Base-by-base conservation (phyloP, 2,113 vertebrate species). In the Dryoscopus gambensis region DNA sequence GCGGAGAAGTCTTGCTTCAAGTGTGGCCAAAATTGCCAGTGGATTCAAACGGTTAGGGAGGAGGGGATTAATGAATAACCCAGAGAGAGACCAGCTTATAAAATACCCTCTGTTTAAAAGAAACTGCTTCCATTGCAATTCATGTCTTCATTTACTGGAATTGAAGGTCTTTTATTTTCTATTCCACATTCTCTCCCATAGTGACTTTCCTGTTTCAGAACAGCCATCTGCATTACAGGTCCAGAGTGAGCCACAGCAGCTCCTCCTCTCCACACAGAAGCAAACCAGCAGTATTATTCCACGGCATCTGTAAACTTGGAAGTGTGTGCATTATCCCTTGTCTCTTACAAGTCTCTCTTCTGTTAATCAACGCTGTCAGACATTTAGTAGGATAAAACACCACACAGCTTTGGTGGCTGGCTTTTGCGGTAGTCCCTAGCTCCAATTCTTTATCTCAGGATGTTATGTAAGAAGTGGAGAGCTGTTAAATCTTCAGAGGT, bases 251-350 rank as follows among this genome's bases (percentile, higher is more conserved):
- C 52, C 20, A 18, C 0, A 9, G 74, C 17, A 74, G 35, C 19
- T 76, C 33, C 37, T 50, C 65, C 25, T 23, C 27, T 44, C 92
- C 27, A 17, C 4, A 28, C 18, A 79, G 40, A 78, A 71, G 65
- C 25, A 55, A 46, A 63, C 6, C 89, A 90, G 64, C 49, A 86
- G 24, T 4, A 28, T 44, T 59, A n/a, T 19, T 70, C 30, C 59
- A 37, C 31, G 5, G 15, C 14, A 35, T 11, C 63, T 37, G 17
- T 35, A 50, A 81, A 46, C 30, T 22, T 6, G 1, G 46, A 47
- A 59, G 13, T 5, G 3, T 4, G 6, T 13, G 25, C 33, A 0
- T n/a, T 30, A 68, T 12, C 21, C 44, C 2, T 0, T 7, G 9
- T 17, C 57, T 22, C 40, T 17, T 18, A 65, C 42, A 62, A 23